Evolutionary conservation across 2,113 vertebrate genomes (phyloP).

Genomic region (Egretta garzetta): DNA sequence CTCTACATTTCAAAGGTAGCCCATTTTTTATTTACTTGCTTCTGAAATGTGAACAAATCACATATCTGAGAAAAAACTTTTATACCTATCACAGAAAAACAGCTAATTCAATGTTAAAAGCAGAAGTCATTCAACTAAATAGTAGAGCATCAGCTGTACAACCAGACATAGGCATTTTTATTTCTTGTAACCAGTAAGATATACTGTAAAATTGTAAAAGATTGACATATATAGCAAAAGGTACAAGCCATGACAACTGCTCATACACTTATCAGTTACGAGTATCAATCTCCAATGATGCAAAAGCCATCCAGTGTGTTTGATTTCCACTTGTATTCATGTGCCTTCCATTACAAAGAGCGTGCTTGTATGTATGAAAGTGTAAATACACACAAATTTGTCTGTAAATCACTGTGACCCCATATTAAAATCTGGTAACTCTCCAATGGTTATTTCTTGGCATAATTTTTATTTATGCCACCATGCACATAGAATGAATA

Average conservation of each 20-base stretch:
- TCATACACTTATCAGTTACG: not conserved
- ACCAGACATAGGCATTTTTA: not conserved
- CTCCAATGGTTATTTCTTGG: not conserved
- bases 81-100: not conserved
- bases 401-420: not conserved
- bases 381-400: not conserved
- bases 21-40: not conserved
- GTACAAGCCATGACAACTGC: not conserved
- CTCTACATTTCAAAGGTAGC: not conserved
- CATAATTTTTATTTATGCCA: not conserved
- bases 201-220: not conserved
- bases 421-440: not conserved
- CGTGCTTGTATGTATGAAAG: not conserved
- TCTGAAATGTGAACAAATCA: not conserved
- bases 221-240: not conserved
- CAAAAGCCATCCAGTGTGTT: not conserved
- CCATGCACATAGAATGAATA: not conserved
- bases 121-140: not conserved
- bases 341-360: not conserved
- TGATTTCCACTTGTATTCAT: not conserved
- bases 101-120: not conserved
- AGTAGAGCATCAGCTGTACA: not conserved
- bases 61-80: not conserved
- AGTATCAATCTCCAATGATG: not conserved
- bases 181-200: not conserved